Base-by-base conservation (phyloP, 2,888 invertebrate species). In the Alviniconcha strummeri region DNA sequence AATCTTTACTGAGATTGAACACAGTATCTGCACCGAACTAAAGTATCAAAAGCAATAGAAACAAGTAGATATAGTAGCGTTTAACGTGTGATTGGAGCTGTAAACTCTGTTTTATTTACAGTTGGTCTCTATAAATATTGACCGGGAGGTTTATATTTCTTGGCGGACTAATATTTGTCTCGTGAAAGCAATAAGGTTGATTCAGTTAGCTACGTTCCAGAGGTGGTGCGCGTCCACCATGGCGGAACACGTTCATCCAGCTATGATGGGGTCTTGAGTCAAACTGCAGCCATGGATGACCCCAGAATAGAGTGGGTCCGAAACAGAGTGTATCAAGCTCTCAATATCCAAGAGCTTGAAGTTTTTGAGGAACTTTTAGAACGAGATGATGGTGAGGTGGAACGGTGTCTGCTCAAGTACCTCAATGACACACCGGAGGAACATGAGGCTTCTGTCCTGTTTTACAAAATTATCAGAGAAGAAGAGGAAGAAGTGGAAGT, bases 401-500 rank as follows among this genome's bases (percentile, higher is more conserved):
- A 94, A 88, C 89, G 93, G 80, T 87, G 89, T 80, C 90, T 94
- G 75, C 92, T 92, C 57, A 92, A 93, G 85, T 94, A 92, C 88
- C 88, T 94, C 71, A 94, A 93, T 86, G 93, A 94, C 88, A 93
- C 92, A 17, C 92, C 93, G 72, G 91, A 92, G 6, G 93, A 94
- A 78, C 89, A 89, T 54, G 90, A 91, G 84, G 88, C 91, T n/a
- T 91, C 93, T 13, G 84, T 94, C 72, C 85, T 93, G 19, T 94
- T 94, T 87, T 93, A 93, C 85, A 94, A 93, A 88, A 89, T 90
- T 60, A 87, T 92, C 17, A 87, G 87, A 78, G 93, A 94, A 87
- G 93, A 93, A 86, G 92, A 93, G 84, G 92, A 92, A 83, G 93
- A 93, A 87, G 90, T 93, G 74, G 93, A 93, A 91, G 92, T 94